Conservation (phyloP, 2,888 invertebrate species). For the Netelia inedita region DNA sequence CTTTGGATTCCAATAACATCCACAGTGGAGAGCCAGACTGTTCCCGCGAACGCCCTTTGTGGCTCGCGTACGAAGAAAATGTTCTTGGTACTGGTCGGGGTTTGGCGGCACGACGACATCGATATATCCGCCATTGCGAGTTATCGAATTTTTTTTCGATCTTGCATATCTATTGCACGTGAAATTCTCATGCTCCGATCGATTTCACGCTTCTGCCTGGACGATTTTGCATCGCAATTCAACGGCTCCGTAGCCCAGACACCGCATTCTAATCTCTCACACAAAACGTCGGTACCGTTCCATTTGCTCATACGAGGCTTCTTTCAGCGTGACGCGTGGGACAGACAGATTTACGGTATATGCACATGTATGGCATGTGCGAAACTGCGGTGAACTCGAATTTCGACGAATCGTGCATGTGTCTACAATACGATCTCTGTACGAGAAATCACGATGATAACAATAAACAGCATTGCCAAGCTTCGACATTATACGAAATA, state of each 20-base stretch:
- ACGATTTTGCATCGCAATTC: slow-evolving; percentile 6
- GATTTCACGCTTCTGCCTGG: slow-evolving; percentile 56
- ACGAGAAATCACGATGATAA: no score
- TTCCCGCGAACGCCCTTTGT: not conserved
- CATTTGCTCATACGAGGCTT: not conserved
- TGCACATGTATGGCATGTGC: not conserved
- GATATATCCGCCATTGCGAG: slow-evolving; percentile 44
- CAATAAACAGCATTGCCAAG: no score
- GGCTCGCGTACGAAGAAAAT: not conserved
- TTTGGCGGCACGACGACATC: not conserved
- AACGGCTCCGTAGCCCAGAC: not conserved
- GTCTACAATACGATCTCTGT: no score
- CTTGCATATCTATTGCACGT: slow-evolving; percentile 2
- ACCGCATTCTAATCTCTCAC: not conserved
- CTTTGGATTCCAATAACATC: slow-evolving; percentile 54
- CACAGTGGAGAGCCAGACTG: slow-evolving; percentile 2
- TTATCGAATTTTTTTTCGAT: slow-evolving; percentile 44
- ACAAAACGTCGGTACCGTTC: not conserved
- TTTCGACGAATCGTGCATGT: not conserved
- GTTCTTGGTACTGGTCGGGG: no score
- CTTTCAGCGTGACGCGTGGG: not conserved
- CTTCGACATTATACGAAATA: no score
- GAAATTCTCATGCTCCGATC: slow-evolving; percentile 53
- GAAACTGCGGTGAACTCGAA: not conserved
- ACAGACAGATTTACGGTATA: slow-evolving; percentile 1